These are phyloP conservation scores for Tricholauxania praeusta DNA, from an alignment of 2,888 invertebrate genomes.

Conservation along the genomic window DNA sequence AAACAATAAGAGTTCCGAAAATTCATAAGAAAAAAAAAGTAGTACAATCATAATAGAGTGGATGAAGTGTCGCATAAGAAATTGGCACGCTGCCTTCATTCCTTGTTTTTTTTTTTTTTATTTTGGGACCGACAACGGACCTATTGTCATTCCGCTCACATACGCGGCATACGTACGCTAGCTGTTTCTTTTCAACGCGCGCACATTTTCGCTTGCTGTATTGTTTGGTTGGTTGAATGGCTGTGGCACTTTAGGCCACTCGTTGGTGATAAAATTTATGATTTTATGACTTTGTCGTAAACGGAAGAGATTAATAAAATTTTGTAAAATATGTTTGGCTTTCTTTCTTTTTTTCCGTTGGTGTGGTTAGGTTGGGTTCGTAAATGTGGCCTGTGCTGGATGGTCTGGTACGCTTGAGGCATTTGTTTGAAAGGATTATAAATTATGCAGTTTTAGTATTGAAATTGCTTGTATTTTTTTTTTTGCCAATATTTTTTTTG, in stretches of 20 bases:
- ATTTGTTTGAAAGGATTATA: constrained; percentile 19
- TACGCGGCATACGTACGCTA: too few relatives aligned
- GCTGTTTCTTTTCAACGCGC: neutral
- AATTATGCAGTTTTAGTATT: neutral
- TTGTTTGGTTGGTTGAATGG: neutral
- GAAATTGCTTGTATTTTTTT: neutral
- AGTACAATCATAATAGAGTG: constrained; percentile 13
- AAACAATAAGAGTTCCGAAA: neutral
- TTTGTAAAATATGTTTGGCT: constrained; percentile 11
- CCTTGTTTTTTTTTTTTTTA: too few relatives aligned
- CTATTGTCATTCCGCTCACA: too few relatives aligned
- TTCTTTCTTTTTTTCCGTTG: too few relatives aligned
- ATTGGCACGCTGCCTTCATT: constrained; percentile 8
- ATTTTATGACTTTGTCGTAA: constrained; percentile 26
- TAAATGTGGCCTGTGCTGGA: neutral
- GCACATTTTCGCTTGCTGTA: neutral
- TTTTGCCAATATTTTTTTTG: too few relatives aligned
- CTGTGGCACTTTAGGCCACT: neutral
- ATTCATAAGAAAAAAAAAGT: neutral
- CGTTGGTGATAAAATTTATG: constrained; percentile 27
- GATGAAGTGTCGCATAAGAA: constrained; percentile 12
- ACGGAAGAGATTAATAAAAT: constrained; percentile 31
- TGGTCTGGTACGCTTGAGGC: neutral
- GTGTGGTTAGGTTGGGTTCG: neutral
- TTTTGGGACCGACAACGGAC: too few relatives aligned